Base-by-base conservation (phyloP, 1,140 invertebrate species). In the Chlorops oryzae region DNA sequence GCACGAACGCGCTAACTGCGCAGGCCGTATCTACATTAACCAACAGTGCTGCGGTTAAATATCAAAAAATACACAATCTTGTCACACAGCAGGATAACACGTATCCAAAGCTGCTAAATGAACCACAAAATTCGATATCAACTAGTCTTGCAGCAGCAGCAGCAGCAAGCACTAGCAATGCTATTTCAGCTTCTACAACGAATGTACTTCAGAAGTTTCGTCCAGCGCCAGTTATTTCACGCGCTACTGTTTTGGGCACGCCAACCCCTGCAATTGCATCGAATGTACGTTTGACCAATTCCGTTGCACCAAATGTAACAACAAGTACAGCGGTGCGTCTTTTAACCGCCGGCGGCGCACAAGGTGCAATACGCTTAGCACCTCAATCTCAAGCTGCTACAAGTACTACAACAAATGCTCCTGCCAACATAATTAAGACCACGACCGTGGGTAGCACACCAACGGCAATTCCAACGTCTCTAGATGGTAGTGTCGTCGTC, bases 151-250 rank as follows among this genome's bases (percentile, higher is more conserved):
- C 25, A 50, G 27, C 48, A 43, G 13, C 13, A 21, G 5, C 63
- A 63, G 15, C 56, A 56, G 9, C 61, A 66, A 54, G 53, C 62
- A 66, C 58, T 32, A 63, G 59, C 34, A 61, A 60, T 7, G 57
- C 55, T 7, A 5, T 39, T 39, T 18, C 37, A 39, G 28, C 34
- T n/a, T 17, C 35, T 2, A 40, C 38, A 15, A 57, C 39, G 17
- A 34, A 48, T 6, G 40, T 60, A 18, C 24, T 67, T 5, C 65
- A 64, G 55, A 66, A 70, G 27, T 56, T 66, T 42, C 58, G 65
- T 21, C 47, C 58, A 13, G 51, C 39, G 17, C 43, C 55, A 2
- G 41, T 54, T 7, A 40, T 48, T 2, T 27, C 54, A 2, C 48
- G 55, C 13, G 41, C 51, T 17, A 10, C 25, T 13, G 28, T 42